A percentile compares a stretch with the other conserved stretches of the same genome.
Evolutionary conservation across 1,140 invertebrate species (phyloP).

Genomic region (Leptinotarsa lineolata): DNA sequence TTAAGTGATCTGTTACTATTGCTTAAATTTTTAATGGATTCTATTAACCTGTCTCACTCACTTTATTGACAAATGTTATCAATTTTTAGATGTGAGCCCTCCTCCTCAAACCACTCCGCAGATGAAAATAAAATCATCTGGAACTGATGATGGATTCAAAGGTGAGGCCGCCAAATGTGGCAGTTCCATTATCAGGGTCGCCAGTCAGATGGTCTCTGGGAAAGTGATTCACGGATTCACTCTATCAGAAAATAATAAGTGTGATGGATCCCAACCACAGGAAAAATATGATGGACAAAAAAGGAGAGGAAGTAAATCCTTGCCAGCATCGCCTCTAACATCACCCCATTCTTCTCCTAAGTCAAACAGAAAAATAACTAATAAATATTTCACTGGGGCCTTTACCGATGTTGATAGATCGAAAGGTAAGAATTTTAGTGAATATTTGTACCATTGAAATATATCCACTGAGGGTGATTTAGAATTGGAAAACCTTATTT

Average conservation of each 20-base stretch:
- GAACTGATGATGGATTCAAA: constrained; percentile 72
- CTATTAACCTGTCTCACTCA: background rate
- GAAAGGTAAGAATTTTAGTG: constrained; percentile 45
- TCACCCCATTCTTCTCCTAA: constrained; percentile 67
- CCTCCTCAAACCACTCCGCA: constrained; percentile 24
- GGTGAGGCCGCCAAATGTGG: constrained; percentile 71
- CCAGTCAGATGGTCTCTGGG: constrained; percentile 70
- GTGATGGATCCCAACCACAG: constrained; percentile 40
- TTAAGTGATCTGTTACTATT: too few species aligned
- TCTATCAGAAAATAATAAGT: constrained; percentile 44
- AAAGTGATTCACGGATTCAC: constrained; percentile 52
- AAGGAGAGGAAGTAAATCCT: constrained; percentile 68
- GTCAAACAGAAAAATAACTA: constrained; percentile 57
- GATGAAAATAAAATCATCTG: constrained; percentile 62
- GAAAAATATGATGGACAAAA: constrained; percentile 52
- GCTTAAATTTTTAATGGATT: background rate
- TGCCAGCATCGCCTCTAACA: constrained; percentile 69
- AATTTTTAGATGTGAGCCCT: constrained; percentile 25
- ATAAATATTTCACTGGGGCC: constrained; percentile 60
- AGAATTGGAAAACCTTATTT: too few species aligned
- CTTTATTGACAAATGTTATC: background rate
- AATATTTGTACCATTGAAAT: background rate
- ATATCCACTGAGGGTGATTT: too few species aligned
- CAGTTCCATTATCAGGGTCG: constrained; percentile 72
- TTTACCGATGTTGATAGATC: constrained; percentile 57